Evolutionary conservation across 2,113 vertebrate species (phyloP), one percentile per base, ranked within the genome.

Genomic region (Merops nubicus): DNA sequence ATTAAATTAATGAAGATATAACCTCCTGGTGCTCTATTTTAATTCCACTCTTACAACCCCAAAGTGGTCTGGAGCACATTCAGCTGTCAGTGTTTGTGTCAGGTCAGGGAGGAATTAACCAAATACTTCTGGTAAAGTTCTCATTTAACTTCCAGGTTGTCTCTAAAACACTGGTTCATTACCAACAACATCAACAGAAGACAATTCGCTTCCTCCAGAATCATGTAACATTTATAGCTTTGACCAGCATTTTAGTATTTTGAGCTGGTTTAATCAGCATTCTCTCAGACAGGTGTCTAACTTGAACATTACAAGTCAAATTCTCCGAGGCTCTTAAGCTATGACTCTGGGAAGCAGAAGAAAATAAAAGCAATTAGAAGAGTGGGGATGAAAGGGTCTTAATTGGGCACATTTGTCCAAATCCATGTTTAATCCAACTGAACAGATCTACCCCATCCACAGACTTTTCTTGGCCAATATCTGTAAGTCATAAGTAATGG

Each of bases 391-490:
- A 11, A 19, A 86, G 29, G 43, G 25, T 79, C 40, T 91, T 70
- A 87, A 91, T 15, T 45, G 72, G 28, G 25, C 89, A 92, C 53
- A 50, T 31, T 82, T 78, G 88, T 86, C 53, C 0, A 1, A 92
- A 86, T 48, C 33, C 42, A n/a, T n/a, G n/a, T n/a, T n/a, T n/a
- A n/a, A n/a, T 73, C 56, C 81, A 74, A 93, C 88, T 88, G 68
- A 88, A 86, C 22, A 87, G 48, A 23, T 40, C 31, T 67, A 26
- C 48, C 45, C 42, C 73, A 70, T 38, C 36, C 63, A 89, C 40
- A 80, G 56, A 43, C 23, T 93, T 81, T 54, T 88, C 72, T 85
- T 88, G 81, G 81, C 59, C 82, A 95, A 65, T 80, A 91, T 26
- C 74, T 6, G 0, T 45, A 74, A 89, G 72, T 73, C 3, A 1